Evolutionary conservation across 2,797 vertebrate species (phyloP).

Genomic region (Meriones psammophilus): DNA sequence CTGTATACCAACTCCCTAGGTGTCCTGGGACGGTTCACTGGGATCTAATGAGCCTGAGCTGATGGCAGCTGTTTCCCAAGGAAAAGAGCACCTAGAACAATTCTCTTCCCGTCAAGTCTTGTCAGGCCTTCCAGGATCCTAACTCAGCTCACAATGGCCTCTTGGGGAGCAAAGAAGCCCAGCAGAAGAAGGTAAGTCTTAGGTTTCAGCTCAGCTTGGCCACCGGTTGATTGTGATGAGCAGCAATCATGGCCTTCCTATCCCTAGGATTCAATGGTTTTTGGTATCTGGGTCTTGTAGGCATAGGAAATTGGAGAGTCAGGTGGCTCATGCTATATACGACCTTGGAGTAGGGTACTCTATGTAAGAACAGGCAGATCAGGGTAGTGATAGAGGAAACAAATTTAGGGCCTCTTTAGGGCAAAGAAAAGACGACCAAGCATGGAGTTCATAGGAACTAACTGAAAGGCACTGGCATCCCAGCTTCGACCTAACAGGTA

Average conservation of each 20-base stretch:
- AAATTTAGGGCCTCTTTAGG: neutral
- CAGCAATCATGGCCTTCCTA: neutral
- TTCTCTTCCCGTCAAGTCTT: neutral
- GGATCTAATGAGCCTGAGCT: constrained; percentile 11
- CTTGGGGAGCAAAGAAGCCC: neutral
- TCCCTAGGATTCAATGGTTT: constrained; percentile 20
- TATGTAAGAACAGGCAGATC: neutral
- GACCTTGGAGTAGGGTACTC: neutral
- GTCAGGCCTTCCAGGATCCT: constrained; percentile 5
- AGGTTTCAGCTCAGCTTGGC: neutral
- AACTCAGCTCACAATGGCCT: constrained; percentile 58
- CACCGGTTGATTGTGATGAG: neutral
- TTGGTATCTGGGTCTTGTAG: constrained; percentile 17
- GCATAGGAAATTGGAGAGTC: neutral
- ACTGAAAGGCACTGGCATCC: neutral
- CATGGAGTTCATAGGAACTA: neutral
- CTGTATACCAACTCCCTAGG: neutral
- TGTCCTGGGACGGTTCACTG: constrained; percentile 13
- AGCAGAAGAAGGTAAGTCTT: constrained; percentile 74
- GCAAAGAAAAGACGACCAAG: neutral
- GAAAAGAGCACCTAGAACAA: neutral
- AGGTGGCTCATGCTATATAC: neutral
- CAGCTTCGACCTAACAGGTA: neutral
- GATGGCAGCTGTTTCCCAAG: neutral
- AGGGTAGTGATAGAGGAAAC: neutral